Evolutionary conservation across 2,888 invertebrate species (phyloP).

Genomic region (Troglohyphantes excavatus): DNA sequence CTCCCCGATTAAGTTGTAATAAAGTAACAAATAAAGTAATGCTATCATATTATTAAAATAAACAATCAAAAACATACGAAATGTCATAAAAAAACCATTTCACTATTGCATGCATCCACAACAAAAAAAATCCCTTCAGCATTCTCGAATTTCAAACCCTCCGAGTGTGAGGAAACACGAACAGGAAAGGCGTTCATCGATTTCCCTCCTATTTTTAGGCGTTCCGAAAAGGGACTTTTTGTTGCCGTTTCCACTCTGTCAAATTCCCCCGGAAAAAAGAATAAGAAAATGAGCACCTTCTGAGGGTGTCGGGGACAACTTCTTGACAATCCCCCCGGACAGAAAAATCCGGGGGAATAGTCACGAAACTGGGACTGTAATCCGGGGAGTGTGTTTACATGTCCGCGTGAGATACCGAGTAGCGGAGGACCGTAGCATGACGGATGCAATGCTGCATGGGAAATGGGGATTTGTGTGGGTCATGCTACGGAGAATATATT

Average conservation of each 20-base stretch:
- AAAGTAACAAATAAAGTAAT: too few species aligned
- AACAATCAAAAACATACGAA: too few species aligned
- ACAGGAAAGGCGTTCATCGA: slow-evolving; percentile 30
- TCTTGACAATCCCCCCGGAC: slow-evolving; percentile 43
- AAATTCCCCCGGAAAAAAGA: slow-evolving; percentile 20
- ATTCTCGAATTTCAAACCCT: slow-evolving; percentile 25
- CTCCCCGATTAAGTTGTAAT: too few species aligned
- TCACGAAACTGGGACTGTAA: slow-evolving; percentile 32
- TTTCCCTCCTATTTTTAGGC: slow-evolving; percentile 65
- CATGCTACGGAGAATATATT: too few species aligned
- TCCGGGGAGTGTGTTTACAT: slow-evolving; percentile 53
- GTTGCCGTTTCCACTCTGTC: slow-evolving; percentile 49
- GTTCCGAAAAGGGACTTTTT: slow-evolving; percentile 23
- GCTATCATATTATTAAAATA: too few species aligned
- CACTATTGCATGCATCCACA: too few species aligned
- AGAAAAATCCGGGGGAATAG: slow-evolving; percentile 13
- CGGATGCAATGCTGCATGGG: not conserved
- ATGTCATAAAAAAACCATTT: too few species aligned
- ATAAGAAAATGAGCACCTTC: slow-evolving; percentile 27
- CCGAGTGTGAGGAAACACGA: not conserved
- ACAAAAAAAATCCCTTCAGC: not conserved
- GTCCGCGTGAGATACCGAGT: slow-evolving; percentile 25
- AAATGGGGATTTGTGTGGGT: not conserved
- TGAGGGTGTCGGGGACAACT: slow-evolving; percentile 21
- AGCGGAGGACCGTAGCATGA: not conserved